Conservation (phyloP, 30 jellyfish, hydroid and myxozoan genomes). For the Sanderia malayensis region DNA sequence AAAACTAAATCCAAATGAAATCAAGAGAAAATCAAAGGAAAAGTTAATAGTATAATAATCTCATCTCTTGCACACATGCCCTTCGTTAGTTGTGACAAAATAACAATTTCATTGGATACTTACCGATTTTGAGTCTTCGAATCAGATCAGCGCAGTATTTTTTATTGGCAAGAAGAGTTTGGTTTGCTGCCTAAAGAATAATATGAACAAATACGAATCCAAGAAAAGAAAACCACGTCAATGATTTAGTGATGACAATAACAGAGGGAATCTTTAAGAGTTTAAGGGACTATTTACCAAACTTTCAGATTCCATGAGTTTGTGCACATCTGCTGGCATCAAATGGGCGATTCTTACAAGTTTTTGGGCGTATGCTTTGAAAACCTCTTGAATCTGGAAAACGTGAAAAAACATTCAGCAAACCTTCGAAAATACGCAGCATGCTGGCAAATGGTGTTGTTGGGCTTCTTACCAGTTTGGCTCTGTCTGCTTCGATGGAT, state of each 20-base stretch:
- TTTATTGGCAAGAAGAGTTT: constrained; percentile 54
- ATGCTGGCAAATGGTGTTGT: too few species aligned
- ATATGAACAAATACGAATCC: not conserved
- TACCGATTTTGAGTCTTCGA: constrained; percentile 53
- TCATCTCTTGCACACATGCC: too few species aligned
- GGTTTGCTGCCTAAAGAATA: constrained; percentile 46
- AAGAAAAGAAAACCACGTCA: not conserved
- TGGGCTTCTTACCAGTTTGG: constrained; percentile 31
- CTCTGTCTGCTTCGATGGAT: constrained; percentile 53
- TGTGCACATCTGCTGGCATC: constrained; percentile 88
- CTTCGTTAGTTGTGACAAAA: too few species aligned
- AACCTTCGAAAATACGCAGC: too few species aligned
- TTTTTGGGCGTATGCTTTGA: constrained; percentile 46
- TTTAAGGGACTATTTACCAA: constrained; percentile 29
- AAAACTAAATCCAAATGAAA: too few species aligned
- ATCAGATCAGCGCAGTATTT: constrained; percentile 61
- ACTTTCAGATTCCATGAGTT: constrained; percentile 71
- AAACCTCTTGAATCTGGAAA: constrained; percentile 39
- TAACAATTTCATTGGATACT: too few species aligned
- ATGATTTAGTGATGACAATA: constrained; percentile 5
- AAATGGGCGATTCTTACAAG: constrained; percentile 67
- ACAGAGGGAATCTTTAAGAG: not conserved
- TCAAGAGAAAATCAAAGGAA: too few species aligned
- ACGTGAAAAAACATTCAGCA: too few species aligned
- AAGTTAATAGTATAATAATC: too few species aligned